Conservation (phyloP, 2,888 invertebrate genomes). For the Conops quadrifasciatus region DNA sequence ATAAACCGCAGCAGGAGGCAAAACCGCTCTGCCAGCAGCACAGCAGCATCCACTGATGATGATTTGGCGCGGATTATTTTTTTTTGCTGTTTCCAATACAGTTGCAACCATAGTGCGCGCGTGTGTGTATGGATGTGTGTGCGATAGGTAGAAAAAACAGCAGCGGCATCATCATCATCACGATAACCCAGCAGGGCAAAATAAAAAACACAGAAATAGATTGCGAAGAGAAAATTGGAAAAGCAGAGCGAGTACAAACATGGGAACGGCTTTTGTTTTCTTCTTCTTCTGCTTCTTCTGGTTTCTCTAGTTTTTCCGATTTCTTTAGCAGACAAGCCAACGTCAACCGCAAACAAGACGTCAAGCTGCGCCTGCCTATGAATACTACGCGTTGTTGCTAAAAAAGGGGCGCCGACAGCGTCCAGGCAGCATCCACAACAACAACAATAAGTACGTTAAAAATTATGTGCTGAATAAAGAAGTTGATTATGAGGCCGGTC, state of each 20-base stretch:
- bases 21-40: neutral
- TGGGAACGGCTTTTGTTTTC: neutral
- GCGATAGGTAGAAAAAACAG: slow-evolving; percentile 2
- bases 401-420: neutral
- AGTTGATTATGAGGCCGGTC: neutral
- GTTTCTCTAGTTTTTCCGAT: no score
- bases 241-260: neutral
- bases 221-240: neutral
- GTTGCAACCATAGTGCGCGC: no score
- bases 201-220: neutral
- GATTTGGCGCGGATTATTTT: neutral
- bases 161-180: neutral
- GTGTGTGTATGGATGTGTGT: no score
- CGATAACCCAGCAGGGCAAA: neutral
- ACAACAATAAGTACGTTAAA: no score
- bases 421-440: neutral
- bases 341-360: neutral
- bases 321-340: neutral
- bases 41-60: neutral
- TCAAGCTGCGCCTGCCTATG: neutral
- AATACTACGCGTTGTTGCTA: no score
- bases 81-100: no score
- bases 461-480: neutral
- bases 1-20: neutral
- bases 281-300: neutral